Evolutionary conservation across 2,888 invertebrate genomes (phyloP).

Genomic region (Drosophila paracracens): DNA sequence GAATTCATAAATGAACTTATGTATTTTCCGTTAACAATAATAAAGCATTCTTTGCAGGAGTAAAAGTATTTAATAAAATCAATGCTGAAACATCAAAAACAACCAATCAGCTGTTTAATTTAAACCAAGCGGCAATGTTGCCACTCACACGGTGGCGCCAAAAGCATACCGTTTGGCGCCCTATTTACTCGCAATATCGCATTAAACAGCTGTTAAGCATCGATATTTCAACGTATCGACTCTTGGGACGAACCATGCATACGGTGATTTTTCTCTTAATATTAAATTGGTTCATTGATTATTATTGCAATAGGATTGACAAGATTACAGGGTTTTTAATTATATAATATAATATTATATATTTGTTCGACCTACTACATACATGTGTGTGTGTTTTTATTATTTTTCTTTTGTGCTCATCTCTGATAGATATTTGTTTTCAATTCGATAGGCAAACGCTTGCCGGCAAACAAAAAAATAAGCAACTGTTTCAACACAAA

Average conservation of each 20-base stretch:
- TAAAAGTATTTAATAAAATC: no score
- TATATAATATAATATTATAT: neutral
- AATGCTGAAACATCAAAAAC: neutral
- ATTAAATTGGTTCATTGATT: neutral
- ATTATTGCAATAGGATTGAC: neutral
- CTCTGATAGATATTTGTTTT: neutral
- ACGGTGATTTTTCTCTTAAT: neutral
- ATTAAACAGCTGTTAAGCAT: constrained; percentile 6
- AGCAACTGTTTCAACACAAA: neutral
- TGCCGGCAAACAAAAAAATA: constrained; percentile 22
- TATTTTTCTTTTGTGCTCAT: neutral
- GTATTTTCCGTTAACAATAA: no score
- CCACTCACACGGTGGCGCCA: neutral
- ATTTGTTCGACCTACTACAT: neutral
- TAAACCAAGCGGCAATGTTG: neutral
- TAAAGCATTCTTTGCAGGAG: no score
- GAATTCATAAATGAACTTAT: no score
- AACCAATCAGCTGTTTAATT: neutral
- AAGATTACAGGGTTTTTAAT: neutral
- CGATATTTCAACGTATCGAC: constrained; percentile 6
- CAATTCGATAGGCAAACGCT: constrained; percentile 12
- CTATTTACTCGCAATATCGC: neutral
- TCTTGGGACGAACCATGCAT: neutral
- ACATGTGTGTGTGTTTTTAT: neutral
- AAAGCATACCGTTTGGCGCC: neutral